Base-by-base conservation (phyloP, 2,797 vertebrate species). In the Hephaestus fuliginosus region DNA sequence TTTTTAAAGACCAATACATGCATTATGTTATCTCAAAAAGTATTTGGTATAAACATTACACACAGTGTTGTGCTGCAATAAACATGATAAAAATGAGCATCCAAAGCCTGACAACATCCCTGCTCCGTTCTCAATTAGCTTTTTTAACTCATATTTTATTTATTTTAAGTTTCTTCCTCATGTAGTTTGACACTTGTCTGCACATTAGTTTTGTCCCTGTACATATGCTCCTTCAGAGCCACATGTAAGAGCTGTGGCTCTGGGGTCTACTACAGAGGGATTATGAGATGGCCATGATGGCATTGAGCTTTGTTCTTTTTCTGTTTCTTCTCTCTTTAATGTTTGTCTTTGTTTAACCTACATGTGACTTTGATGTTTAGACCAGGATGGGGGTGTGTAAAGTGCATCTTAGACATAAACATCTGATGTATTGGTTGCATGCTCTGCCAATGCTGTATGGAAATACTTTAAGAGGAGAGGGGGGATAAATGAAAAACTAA, bases 231-330 rank as follows among this genome's bases (percentile, higher is more conserved):
- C 46, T 51, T 80, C 65, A 60, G 66, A 15, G 18, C 11, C 41
- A 76, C 44, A 80, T 85, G 55, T 68, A n/a, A 30, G 30, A 55
- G 44, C 49, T 63, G 11, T 63, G 66, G 41, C 61, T 70, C 20
- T 28, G 8, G 44, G 52, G 41, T 64, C 18, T 36, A 70, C 30
- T 48, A 65, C 58, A 72, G 36, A 77, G n/a, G 65, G 55, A 80
- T 62, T 67, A 55, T 66, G 55, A 68, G 67, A 71, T 77, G 57
- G 65, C 60, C 80, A n/a, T 52, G 5, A 76, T 67, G 36, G 13
- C 13, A 41, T 43, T 39, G 36, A 69, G 68, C 17, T 78, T 58
- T 71, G 11, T 55, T 60, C n/a, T 43, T 56, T 53, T 18, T 4
- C 1, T 10, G 1, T 41, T 25, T 28, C 46, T 39, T 56, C 30